Base-by-base conservation (phyloP, 1,140 invertebrate species). In the Caerostris extrusa region DNA sequence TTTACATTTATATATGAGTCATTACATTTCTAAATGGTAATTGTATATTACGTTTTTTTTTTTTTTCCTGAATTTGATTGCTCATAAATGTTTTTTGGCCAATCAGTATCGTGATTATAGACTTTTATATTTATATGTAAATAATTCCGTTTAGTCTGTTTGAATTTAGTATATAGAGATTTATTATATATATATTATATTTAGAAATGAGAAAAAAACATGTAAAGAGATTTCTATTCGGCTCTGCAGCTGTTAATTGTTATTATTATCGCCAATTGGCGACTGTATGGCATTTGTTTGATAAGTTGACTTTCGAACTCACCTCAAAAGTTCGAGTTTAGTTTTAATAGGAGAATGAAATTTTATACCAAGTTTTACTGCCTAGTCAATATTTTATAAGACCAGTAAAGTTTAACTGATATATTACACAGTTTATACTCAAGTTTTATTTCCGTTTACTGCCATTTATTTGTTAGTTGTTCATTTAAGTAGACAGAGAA, bases 101-200 rank as follows among this genome's bases (percentile, higher is more conserved):
- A 93, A 93, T 81, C 61, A 55, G 53, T 14, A 64, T 53, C 56
- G 91, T 87, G 83, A 93, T 93, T 57, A 93, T 93, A 93, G 86
- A 93, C 92, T 93, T 93, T 93, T 93, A 93, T 93, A 93, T 93
- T 93, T 93, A 93, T 93, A 93, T 93, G 92, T 93, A 93, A 88
- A 93, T 93, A 93, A 58, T 58, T 55, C 50, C 83, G 67, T 93
- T 93, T 93, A 93, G 85, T 93, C 85, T 93, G 77, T 93, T 93
- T 93, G 64, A 93, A 93, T 93, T 93, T 93, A 93, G 92, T 93
- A 93, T 93, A 93, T 93, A 93, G 56, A 93, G 92, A 93, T 88
- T 89, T 88, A 93, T 93, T 61, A 81, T 93, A 93, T 93, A 89
- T 82, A 81, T 85, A 67, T 58, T 87, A 93, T 87, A 88, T 77